Evolutionary conservation across 2,797 vertebrate genomes (phyloP).

Genomic region (Gymnothorax javanicus): DNA sequence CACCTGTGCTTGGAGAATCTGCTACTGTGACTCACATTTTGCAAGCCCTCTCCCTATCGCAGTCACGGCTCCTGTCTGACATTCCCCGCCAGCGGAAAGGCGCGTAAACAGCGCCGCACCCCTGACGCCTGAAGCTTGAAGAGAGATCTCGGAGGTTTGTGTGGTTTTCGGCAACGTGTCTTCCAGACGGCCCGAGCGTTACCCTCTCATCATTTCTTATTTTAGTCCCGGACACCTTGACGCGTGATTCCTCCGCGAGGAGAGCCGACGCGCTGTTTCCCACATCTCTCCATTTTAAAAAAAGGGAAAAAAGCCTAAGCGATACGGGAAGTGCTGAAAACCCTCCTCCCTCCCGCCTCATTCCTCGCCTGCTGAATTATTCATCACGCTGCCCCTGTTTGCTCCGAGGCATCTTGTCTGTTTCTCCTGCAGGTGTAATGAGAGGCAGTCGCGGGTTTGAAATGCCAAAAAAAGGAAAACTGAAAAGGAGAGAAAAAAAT

Average conservation of each 20-base stretch:
- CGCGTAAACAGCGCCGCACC: neutral
- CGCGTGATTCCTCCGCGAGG: constrained; percentile 31
- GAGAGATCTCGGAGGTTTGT: constrained; percentile 29
- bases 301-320: neutral
- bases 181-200: constrained; percentile 1
- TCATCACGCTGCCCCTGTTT: constrained; percentile 52
- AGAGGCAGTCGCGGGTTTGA: constrained; percentile 68
- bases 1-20: neutral
- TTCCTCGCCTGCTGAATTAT: constrained; percentile 71
- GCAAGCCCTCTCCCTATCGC: neutral
- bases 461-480: constrained; percentile 40
- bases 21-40: neutral
- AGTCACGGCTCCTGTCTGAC: neutral
- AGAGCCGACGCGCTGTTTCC: constrained; percentile 31
- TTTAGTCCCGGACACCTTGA: constrained; percentile 36
- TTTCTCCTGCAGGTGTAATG: constrained; percentile 74
- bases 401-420: constrained; percentile 57
- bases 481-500: constrained; percentile 33
- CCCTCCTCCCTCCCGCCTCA: constrained; percentile 51
- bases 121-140: constrained; percentile 34
- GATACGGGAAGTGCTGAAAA: neutral
- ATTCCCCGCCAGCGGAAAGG: neutral
- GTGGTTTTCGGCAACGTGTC: constrained; percentile 25
- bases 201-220: neutral
- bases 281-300: neutral